phyloP scores from a whole-genome alignment of 2,888 invertebrate genomes.

The Piscicola geometra region DNA sequence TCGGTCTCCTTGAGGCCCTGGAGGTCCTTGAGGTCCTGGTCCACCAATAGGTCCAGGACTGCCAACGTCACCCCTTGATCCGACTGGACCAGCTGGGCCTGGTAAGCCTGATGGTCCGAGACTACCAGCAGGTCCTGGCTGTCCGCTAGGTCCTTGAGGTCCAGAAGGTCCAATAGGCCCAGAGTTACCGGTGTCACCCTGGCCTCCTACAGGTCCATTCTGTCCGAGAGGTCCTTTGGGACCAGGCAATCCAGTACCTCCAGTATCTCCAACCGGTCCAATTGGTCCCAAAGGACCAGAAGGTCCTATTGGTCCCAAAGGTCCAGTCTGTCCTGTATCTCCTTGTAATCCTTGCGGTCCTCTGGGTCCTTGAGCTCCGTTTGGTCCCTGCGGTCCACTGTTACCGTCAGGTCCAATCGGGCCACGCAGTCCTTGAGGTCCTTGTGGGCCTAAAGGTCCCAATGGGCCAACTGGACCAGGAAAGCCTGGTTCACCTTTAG shows the following conservation, averaged over 20 bases:
- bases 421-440: slow-evolving; percentile 8
- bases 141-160: slow-evolving; percentile 18
- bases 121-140: slow-evolving; percentile 14
- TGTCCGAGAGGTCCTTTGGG: slow-evolving; percentile 6
- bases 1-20: slow-evolving; percentile 53
- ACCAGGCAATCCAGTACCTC: slow-evolving; percentile 1
- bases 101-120: neutral
- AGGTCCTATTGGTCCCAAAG: slow-evolving; percentile 32
- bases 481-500: neutral
- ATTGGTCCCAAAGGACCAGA: slow-evolving; percentile 33
- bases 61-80: slow-evolving; percentile 36
- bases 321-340: slow-evolving; percentile 33
- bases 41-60: slow-evolving; percentile 25
- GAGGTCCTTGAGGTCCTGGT: slow-evolving; percentile 48
- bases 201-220: neutral
- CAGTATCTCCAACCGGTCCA: slow-evolving; percentile 27
- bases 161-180: slow-evolving; percentile 22
- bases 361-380: slow-evolving; percentile 6
- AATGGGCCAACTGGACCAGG: slow-evolving; percentile 10
- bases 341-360: slow-evolving; percentile 23
- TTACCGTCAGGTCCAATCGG: neutral
- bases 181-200: neutral
- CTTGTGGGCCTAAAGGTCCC: neutral
- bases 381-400: slow-evolving; percentile 7
- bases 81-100: slow-evolving; percentile 29